These are phyloP conservation scores for Phyllostomus discolor DNA, from an alignment of 2,113 vertebrate species.

Conservation along the genomic window DNA sequence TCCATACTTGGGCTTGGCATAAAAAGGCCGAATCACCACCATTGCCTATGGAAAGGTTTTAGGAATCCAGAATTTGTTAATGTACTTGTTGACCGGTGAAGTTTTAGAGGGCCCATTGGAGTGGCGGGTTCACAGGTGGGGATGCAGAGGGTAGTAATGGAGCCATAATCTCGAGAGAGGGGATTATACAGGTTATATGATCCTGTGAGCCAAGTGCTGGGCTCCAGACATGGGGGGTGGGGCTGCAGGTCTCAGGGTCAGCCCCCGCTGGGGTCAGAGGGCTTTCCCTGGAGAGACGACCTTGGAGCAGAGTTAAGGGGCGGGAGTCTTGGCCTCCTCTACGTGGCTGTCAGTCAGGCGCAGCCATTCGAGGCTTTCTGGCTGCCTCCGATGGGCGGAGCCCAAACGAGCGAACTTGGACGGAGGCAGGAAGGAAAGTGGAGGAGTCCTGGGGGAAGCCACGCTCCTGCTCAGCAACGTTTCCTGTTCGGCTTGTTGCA, in stretches of 20 bases:
- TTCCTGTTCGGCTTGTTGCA: neutral
- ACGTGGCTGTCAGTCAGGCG: too few relatives aligned
- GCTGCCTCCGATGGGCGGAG: neutral
- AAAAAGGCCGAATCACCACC: neutral
- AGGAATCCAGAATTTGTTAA: neutral
- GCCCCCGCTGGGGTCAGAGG: neutral
- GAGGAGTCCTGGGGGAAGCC: neutral
- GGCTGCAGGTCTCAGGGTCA: fast-evolving
- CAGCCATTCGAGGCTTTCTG: neutral
- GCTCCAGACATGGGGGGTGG: fast-evolving
- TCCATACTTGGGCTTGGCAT: neutral
- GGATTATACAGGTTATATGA: fast-evolving
- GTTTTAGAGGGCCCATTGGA: neutral
- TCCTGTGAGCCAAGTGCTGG: fast-evolving
- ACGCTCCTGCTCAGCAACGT: too few relatives aligned
- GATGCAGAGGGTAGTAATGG: too few relatives aligned
- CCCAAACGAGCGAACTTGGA: neutral
- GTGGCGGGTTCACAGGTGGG: neutral
- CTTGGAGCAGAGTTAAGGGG: neutral
- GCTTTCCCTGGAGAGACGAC: neutral
- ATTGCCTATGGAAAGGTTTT: neutral
- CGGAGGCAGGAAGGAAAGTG: neutral
- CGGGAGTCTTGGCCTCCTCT: neutral
- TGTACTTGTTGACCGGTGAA: fast-evolving
- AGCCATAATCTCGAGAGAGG: neutral